Base-by-base conservation (phyloP, 2,797 vertebrate species). In the Tapirus indicus region DNA sequence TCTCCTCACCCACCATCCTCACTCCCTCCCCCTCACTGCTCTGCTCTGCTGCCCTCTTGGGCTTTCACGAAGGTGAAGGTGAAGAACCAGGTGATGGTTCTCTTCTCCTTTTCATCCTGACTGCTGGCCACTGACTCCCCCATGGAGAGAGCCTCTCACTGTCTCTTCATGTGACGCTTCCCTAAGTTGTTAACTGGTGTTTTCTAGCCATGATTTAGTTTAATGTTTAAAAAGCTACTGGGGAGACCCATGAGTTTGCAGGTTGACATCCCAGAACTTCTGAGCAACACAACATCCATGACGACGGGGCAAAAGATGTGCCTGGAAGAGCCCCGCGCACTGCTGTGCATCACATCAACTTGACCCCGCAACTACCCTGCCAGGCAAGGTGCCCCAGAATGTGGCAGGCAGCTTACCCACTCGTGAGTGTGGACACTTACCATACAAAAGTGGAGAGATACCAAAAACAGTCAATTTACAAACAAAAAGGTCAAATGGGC, bases 171-270 rank as follows among this genome's bases (percentile, higher is more conserved):
- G 47, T 14, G 82, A 74, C 10, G 32, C 47, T 41, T 23, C n/a
- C 56, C 32, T 23, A 1, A 35, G 56, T n/a, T 21, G 13, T 41
- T 64, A n/a, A 10, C 60, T 32, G 29, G 11, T 32, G 23, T 72
- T 54, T 88, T 88, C 84, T 20, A 68, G 60, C 23, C 52, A 18
- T 32, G 13, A 74, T 18, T 90, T 56, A 49, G 72, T 17, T 88
- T 60, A 29, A 38, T 54, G 21, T 94, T 94, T 89, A 56, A 35
- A 87, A 75, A 94, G 68, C 64, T 84, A 14, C 82, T 52, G 66
- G 47, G 62, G 90, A 92, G 84, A 94, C 56, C 49, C 64, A 17
- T 82, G 96, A 72, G 23, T 74, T 62, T 47, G 29, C 32, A 82
- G 41, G 72, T 69, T 66, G 66, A 80, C 89, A 49, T 44, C 52